phyloP scores from a whole-genome alignment of 2,888 invertebrate genomes.

The Dryocosmus kuriphilus region DNA sequence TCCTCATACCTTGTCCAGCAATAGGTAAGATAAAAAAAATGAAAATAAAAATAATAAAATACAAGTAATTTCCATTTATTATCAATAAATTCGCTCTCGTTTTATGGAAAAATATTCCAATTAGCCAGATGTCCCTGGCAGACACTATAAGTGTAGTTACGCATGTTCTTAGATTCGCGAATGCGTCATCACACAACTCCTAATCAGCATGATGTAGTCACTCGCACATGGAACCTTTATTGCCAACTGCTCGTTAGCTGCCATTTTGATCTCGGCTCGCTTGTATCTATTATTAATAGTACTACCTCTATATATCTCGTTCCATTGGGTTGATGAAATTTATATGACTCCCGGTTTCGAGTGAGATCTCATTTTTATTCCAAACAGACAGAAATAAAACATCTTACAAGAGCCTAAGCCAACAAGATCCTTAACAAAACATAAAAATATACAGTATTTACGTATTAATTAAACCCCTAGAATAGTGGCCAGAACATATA shows the following conservation, averaged over 20 bases:
- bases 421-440: not conserved
- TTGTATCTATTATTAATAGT: constrained; percentile 53
- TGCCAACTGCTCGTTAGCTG: constrained; percentile 65
- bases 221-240: constrained; percentile 61
- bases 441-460: not conserved
- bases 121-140: constrained; percentile 23
- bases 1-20: too few relatives aligned
- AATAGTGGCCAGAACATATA: not conserved
- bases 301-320: not conserved
- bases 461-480: too few relatives aligned
- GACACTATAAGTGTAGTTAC: constrained; percentile 54
- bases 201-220: constrained; percentile 63
- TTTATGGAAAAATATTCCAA: not conserved
- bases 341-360: constrained; percentile 14
- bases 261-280: constrained; percentile 61
- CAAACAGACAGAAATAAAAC: constrained; percentile 13
- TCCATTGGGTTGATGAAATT: constrained; percentile 33
- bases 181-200: constrained; percentile 61
- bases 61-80: not conserved
- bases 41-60: too few relatives aligned
- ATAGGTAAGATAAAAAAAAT: too few relatives aligned
- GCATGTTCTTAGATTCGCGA: constrained; percentile 64
- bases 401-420: not conserved
- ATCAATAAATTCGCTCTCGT: not conserved
- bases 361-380: constrained; percentile 5